Base-by-base conservation (phyloP, 2,888 invertebrate species). In the Perdita meconis region DNA sequence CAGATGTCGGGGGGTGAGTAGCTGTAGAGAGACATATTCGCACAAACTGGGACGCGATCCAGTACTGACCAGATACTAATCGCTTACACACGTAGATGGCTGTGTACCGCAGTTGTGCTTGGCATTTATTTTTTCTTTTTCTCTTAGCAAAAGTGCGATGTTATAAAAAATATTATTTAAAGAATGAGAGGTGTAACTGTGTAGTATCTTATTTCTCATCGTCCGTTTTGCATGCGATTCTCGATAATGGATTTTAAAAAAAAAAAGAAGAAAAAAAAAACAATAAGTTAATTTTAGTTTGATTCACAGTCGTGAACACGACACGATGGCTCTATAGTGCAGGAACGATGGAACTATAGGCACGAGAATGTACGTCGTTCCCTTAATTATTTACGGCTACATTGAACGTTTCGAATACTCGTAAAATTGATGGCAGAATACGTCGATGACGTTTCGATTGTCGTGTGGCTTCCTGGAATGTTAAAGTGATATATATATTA, bases 1-100 rank as follows among this genome's bases (percentile, higher is more conserved):
- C 93, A 76, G 94, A 94, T 83, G 93, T 93, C 85, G 94, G 94
- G 88, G 94, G 94, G 94, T 94, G 93, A 94, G 94, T 94, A 90
- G 84, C 73, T 78, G 87, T 88, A 89, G 87, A 89, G 75, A 86
- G 75, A 82, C 84, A 60, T 82, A 73, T 82, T 82, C 72, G 71
- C 72, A 82, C 68, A 73, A 78, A 68, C 79, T 84, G 69, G 78
- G 68, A 75, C 66, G 66, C 77, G 74, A 80, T 76, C 70, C 72
- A 79, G 72, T 70, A 81, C 81, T 79, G 80, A 84, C 78, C 64
- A 79, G 76, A 69, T 78, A 85, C 80, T 85, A 85, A 85, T 84
- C 87, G 87, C 86, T 87, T 89, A 87, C 82, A 88, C 84, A 81
- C 74, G 82, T 86, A 88, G 84, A 80, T 85, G 83, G 84, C 89